Evolutionary conservation across 2,113 vertebrate genomes (phyloP), one percentile per base, ranked within the genome.

Genomic region (Leptosomus discolor): DNA sequence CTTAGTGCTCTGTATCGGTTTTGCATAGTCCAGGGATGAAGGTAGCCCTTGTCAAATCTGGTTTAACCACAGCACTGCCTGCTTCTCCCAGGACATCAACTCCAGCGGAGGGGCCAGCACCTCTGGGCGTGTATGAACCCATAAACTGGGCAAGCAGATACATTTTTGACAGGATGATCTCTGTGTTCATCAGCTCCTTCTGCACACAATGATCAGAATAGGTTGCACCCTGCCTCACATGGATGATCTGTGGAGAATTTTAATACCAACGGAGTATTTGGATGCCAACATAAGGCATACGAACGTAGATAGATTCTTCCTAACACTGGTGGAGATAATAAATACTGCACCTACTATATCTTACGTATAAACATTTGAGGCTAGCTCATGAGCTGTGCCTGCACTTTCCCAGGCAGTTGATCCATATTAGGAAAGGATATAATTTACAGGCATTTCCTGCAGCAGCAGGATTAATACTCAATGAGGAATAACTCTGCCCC

Each of bases 371-470:
- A 84, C n/a, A 86, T 74, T 67, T 45, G 39, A 58, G 60, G 24
- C 27, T 56, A 58, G 73, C 68, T 93, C 85, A 56, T 36, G 69
- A 93, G 80, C 68, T 84, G 58, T 70, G 91, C 92, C 83, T 94
- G 80, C 56, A 64, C 76, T 97, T 97, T 95, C 76, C 92, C 95
- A 95, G 91, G 79, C 83, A 68, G 68, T 50, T 65, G 86, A 91
- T 96, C 76, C 80, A n/a, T 81, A 92, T 88, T 94, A 94, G 86
- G 77, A 36, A 94, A 84, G 51, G 26, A 81, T 89, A 37, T 81
- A 36, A 92, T 94, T 93, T 75, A 78, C 56, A 97, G 90, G 57
- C 79, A 84, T 89, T 96, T 95, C 94, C 91, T 93, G 82, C 71
- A 95, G 71, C 85, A 91, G 75, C 68, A 94, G 71, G 76, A 91